Evolutionary conservation across 1,140 invertebrate genomes (phyloP).

Genomic region (Trinorchestia longiramus): DNA sequence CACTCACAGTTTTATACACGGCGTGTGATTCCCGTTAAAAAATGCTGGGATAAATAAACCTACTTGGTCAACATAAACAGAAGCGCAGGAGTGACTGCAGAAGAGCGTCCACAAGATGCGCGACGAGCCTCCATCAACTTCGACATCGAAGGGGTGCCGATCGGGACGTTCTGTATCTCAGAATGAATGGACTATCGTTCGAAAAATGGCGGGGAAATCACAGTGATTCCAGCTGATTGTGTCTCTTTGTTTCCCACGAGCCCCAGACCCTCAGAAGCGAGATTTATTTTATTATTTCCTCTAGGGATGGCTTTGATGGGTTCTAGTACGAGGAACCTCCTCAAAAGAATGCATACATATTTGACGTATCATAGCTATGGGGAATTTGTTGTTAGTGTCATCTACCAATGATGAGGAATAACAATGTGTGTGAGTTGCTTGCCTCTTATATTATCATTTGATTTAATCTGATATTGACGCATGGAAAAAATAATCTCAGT

Average conservation of each 20-base stretch:
- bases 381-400: background rate
- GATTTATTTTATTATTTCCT: constrained; percentile 9
- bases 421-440: background rate
- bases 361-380: background rate
- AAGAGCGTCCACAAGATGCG: background rate
- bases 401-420: background rate
- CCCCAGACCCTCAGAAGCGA: background rate
- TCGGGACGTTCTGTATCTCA: constrained; percentile 26
- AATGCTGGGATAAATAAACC: background rate
- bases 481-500: background rate
- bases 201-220: constrained; percentile 46
- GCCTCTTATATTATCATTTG: background rate
- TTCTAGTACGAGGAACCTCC: background rate
- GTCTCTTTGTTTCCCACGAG: constrained; percentile 48
- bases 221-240: constrained; percentile 52
- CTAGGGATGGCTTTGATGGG: background rate
- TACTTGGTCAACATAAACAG: background rate
- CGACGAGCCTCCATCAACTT: constrained; percentile 5
- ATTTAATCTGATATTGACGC: background rate
- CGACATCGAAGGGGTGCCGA: constrained; percentile 43
- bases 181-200: constrained; percentile 38
- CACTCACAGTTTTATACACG: background rate
- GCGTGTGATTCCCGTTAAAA: background rate
- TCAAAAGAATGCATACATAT: background rate
- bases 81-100: background rate